Percentiles rank a stretch among this genome's conserved stretches.
Conservation (phyloP, 1,140 invertebrate genomes). For the Drosophila pruinosa region DNA sequence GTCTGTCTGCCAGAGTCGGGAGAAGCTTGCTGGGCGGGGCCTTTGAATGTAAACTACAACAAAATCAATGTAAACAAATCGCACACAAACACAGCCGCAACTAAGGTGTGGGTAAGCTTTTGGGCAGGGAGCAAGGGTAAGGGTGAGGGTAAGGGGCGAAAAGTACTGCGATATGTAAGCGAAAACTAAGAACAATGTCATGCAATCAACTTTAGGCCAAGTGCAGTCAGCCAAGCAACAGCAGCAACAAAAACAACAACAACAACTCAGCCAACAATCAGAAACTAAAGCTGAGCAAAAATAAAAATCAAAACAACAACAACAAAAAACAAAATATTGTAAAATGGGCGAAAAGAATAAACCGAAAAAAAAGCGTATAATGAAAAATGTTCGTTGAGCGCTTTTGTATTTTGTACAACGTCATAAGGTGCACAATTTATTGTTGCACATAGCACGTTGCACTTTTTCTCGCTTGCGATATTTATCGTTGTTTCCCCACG, state of each 20-base stretch:
- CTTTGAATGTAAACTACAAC: constrained; percentile 51
- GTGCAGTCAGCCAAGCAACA: constrained; percentile 62
- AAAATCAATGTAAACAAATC: constrained; percentile 72
- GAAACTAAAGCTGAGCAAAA: constrained; percentile 29
- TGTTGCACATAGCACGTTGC: constrained; percentile 27
- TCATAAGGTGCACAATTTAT: constrained; percentile 52
- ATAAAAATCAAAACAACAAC: constrained; percentile 1
- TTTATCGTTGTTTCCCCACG: background rate
- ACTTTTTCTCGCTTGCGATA: constrained; percentile 16
- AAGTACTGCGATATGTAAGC: constrained; percentile 23
- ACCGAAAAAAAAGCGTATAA: constrained; percentile 32
- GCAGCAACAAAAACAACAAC: background rate
- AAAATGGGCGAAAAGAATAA: constrained; percentile 7
- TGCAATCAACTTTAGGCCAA: constrained; percentile 75
- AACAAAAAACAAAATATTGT: background rate
- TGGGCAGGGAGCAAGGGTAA: background rate
- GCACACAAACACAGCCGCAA: constrained; percentile 9
- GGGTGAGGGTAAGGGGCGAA: background rate
- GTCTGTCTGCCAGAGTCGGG: background rate
- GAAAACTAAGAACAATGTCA: constrained; percentile 71
- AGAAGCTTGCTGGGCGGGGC: constrained; percentile 7
- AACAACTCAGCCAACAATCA: constrained; percentile 18
- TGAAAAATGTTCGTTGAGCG: constrained; percentile 46
- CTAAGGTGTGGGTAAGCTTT: background rate
- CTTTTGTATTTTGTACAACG: constrained; percentile 37